A percentile compares a stretch with the other conserved stretches of the same genome.
Conservation (phyloP, 2,888 invertebrate genomes). For the Epirrhoe tristata region DNA sequence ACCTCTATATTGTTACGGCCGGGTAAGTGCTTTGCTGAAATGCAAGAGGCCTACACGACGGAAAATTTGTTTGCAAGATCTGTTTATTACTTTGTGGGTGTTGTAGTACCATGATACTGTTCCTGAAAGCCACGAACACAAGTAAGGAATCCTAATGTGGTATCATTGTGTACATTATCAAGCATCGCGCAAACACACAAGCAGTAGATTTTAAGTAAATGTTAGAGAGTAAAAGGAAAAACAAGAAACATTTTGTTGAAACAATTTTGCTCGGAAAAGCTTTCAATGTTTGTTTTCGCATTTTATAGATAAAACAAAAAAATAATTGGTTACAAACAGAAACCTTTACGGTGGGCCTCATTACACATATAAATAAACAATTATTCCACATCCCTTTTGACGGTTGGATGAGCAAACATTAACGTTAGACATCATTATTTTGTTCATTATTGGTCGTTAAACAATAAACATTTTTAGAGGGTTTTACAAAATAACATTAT, state of each 20-base stretch:
- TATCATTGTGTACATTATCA: not conserved
- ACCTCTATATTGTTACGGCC: no score
- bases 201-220: not conserved
- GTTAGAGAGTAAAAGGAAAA: not conserved
- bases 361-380: slow-evolving; percentile 50
- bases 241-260: not conserved
- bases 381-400: slow-evolving; percentile 60
- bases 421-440: slow-evolving; percentile 69
- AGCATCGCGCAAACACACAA: not conserved
- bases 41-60: no score
- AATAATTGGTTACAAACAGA: slow-evolving; percentile 35
- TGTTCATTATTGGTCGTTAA: slow-evolving; percentile 62
- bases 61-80: no score
- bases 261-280: slow-evolving; percentile 9
- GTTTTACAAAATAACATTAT: not conserved
- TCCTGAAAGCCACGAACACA: no score
- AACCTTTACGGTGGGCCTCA: slow-evolving; percentile 42
- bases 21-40: no score
- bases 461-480: slow-evolving; percentile 36
- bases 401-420: slow-evolving; percentile 58
- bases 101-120: no score
- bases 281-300: slow-evolving; percentile 1
- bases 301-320: slow-evolving; percentile 23
- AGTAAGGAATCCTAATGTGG: no score
- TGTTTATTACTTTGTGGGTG: no score